Conservation (phyloP, 2,797 vertebrate genomes). For the Vespertilio murinus region DNA sequence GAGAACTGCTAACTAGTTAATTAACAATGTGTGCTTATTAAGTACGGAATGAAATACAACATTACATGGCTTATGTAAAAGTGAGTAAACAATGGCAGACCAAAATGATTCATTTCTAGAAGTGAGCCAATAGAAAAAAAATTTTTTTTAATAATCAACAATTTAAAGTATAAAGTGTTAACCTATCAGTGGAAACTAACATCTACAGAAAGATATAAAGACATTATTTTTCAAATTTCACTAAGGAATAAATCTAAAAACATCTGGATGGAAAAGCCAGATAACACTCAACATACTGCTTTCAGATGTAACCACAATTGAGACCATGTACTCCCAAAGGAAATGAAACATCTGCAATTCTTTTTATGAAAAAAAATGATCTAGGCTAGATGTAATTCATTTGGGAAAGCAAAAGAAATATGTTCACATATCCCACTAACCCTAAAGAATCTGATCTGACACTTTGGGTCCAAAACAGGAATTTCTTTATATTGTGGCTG, state of each 20-base stretch:
- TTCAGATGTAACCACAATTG: slow-evolving; percentile 2
- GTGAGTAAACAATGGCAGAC: not conserved
- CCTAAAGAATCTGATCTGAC: not conserved
- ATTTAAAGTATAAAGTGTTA: not conserved
- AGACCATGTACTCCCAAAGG: slow-evolving; percentile 38
- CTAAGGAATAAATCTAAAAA: slow-evolving; percentile 44
- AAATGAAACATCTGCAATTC: slow-evolving; percentile 49
- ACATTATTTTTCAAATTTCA: slow-evolving; percentile 28
- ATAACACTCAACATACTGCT: slow-evolving; percentile 22
- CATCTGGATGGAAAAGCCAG: slow-evolving; percentile 47
- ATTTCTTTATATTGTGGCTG: not conserved
- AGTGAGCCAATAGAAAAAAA: not conserved
- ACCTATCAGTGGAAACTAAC: not conserved
- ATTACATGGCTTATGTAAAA: slow-evolving; percentile 21
- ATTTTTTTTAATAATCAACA: slow-evolving; percentile 10
- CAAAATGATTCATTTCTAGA: slow-evolving; percentile 19
- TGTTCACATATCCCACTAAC: slow-evolving; percentile 41
- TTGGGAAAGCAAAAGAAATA: slow-evolving; percentile 47
- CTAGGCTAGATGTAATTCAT: slow-evolving; percentile 49
- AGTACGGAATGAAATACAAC: slow-evolving; percentile 14
- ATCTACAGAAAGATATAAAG: not conserved
- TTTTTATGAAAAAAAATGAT: slow-evolving; percentile 47
- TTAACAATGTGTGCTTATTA: not conserved
- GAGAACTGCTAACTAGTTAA: not conserved
- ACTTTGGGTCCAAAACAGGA: not conserved